phyloP scores from a whole-genome alignment of 2,888 invertebrate genomes.

The Boloria euphrosyne region DNA sequence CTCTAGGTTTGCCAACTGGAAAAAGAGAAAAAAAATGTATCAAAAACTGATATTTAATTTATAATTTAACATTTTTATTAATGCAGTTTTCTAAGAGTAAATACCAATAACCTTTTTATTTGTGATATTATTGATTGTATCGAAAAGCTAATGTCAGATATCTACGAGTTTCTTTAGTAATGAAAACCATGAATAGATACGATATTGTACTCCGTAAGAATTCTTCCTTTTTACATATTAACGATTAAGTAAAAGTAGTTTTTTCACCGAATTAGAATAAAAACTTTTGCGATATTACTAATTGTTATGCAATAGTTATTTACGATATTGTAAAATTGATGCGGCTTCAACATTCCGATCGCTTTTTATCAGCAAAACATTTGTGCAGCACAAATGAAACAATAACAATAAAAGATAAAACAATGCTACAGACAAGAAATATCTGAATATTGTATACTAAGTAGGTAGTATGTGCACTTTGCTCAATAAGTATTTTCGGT shows the following conservation, averaged over 20 bases:
- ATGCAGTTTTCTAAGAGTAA: neutral
- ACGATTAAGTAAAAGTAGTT: no score
- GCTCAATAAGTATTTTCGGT: conserved; percentile 19
- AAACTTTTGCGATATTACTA: conserved; percentile 38
- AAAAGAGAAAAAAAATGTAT: conserved; percentile 50
- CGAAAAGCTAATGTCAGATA: neutral
- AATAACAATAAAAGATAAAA: conserved; percentile 56
- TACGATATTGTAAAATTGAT: conserved; percentile 50
- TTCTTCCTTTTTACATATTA: no score
- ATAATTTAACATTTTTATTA: neutral
- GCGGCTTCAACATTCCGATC: conserved; percentile 74
- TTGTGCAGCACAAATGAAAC: conserved; percentile 57
- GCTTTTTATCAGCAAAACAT: conserved; percentile 67
- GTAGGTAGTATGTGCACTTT: neutral
- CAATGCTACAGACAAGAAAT: conserved; percentile 46
- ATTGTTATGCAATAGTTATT: conserved; percentile 65
- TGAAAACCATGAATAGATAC: no score
- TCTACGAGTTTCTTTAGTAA: no score
- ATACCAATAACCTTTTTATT: no score
- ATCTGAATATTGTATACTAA: conserved; percentile 15
- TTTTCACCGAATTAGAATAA: neutral
- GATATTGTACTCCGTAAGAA: no score
- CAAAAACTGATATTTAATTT: no score
- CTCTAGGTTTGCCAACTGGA: conserved; percentile 92
- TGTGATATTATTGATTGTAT: neutral